phyloP scores from a whole-genome alignment of 2,113 vertebrate genomes.

The Donacobius atricapilla region DNA sequence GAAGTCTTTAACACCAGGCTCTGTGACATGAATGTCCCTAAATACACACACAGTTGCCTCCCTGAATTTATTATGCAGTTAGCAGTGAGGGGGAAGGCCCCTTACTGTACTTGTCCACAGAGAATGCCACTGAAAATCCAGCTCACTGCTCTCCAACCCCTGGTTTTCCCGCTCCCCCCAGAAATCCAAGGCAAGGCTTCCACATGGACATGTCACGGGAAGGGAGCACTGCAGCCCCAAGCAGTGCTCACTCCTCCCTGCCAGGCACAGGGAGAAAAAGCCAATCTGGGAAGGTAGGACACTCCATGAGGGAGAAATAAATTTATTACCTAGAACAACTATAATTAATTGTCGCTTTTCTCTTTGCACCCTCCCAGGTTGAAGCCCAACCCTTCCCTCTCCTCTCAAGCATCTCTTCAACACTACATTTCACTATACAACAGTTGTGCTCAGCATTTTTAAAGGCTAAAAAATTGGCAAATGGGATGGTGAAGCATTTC shows the following conservation, averaged over 20 bases:
- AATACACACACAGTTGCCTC: not conserved
- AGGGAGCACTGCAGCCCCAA: not conserved
- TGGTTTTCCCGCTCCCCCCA: fast-evolving
- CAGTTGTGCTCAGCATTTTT: not conserved
- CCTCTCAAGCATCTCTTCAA: not conserved
- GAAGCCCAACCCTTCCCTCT: not conserved
- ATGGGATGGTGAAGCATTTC: not conserved
- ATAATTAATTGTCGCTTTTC: not conserved
- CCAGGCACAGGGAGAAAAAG: not conserved
- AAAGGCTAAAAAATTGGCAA: not conserved
- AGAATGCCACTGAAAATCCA: not conserved
- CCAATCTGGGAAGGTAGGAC: not conserved
- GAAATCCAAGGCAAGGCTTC: not conserved
- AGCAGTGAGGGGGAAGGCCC: not conserved
- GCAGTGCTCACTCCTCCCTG: not conserved
- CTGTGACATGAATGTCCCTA: not conserved
- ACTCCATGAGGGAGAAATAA: not conserved
- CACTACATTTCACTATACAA: not conserved
- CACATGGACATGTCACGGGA: fast-evolving
- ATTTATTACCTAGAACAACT: not conserved
- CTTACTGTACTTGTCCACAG: no score
- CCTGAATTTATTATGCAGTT: not conserved
- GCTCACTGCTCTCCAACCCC: not conserved
- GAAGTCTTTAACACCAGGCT: not conserved
- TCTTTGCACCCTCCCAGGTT: not conserved